phyloP scores from a whole-genome alignment of 1,140 invertebrate species.

The Bathynomus jamesi region DNA sequence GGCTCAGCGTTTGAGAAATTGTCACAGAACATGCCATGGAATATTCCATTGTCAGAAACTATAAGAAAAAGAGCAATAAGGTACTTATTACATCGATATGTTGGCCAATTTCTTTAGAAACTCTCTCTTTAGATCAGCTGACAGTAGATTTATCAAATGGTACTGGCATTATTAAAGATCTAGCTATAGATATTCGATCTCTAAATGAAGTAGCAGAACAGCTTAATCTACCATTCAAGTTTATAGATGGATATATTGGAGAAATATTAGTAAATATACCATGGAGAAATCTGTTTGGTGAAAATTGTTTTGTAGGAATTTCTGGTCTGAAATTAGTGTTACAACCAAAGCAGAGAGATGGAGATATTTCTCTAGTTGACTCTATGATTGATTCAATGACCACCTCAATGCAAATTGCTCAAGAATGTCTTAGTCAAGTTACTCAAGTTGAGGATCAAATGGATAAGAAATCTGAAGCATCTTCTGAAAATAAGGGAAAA shows the following conservation, averaged over 20 bases:
- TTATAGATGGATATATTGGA: conserved; percentile 77
- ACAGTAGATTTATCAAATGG: conserved; percentile 85
- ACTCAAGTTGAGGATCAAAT: conserved; percentile 44
- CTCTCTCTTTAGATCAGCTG: too few species aligned
- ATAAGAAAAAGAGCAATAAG: too few species aligned
- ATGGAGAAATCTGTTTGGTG: conserved; percentile 72
- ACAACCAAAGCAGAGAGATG: conserved; percentile 68
- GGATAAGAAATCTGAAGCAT: background rate
- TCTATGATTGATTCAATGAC: conserved; percentile 77
- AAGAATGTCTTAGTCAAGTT: conserved; percentile 71
- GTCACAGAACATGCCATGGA: too few species aligned
- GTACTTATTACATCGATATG: too few species aligned
- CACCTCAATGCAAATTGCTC: conserved; percentile 81
- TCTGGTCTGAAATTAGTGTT: conserved; percentile 69
- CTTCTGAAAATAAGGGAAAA: conserved; percentile 11
- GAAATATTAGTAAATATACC: conserved; percentile 74
- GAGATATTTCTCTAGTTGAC: conserved; percentile 78
- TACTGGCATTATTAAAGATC: conserved; percentile 71
- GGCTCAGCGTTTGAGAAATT: too few species aligned
- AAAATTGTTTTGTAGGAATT: conserved; percentile 75
- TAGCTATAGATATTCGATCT: conserved; percentile 77
- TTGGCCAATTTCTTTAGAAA: too few species aligned
- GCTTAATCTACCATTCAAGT: conserved; percentile 76
- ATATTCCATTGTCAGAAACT: too few species aligned
- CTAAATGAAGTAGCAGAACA: conserved; percentile 76